Percentiles rank a stretch among this genome's conserved stretches.
Conservation (phyloP, 2,113 vertebrate species). For the Donacobius atricapilla region DNA sequence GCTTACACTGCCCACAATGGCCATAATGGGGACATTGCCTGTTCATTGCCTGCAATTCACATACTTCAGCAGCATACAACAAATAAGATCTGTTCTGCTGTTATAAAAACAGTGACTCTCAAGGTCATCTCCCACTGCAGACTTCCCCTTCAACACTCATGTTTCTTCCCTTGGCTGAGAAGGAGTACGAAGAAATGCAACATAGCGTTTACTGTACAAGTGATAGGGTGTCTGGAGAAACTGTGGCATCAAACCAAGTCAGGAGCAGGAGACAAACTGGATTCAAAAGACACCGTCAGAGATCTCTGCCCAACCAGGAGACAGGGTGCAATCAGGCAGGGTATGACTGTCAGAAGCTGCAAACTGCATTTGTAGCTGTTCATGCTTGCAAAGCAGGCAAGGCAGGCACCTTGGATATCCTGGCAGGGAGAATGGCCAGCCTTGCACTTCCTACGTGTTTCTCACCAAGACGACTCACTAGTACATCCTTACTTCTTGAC, state of each 20-base stretch:
- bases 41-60: neutral
- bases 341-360: accelerated
- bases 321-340: neutral
- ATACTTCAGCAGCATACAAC: neutral
- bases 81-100: neutral
- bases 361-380: neutral
- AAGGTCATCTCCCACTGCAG: neutral
- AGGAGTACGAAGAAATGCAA: neutral
- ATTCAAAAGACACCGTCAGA: neutral
- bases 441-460: neutral
- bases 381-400: neutral
- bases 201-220: neutral
- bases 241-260: neutral
- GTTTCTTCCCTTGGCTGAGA: neutral
- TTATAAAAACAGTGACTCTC: neutral
- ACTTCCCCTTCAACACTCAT: neutral
- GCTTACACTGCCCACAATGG: neutral
- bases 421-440: neutral
- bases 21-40: neutral
- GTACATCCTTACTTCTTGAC: neutral
- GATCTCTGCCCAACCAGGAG: neutral
- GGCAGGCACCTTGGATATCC: neutral
- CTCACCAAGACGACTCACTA: neutral
- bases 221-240: neutral
- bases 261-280: neutral